A percentile compares a stretch with the other conserved stretches of the same genome.
Conservation (phyloP, 2,113 vertebrate genomes). For the Orientallactaga bullata region DNA sequence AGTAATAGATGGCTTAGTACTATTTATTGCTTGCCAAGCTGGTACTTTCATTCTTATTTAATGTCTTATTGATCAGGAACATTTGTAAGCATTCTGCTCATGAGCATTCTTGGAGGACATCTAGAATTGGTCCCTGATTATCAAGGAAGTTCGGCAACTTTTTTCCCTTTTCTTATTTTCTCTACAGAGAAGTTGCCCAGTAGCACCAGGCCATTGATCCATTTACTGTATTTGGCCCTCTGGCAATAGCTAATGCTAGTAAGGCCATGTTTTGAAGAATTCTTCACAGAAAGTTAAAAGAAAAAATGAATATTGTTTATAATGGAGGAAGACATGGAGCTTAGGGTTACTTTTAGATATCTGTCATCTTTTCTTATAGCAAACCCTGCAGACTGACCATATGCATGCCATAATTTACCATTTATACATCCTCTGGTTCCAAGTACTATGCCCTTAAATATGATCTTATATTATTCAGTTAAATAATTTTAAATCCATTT, state of each 20-base stretch:
- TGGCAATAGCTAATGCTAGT: constrained; percentile 29
- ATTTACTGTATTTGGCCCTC: constrained; percentile 55
- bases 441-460: neutral
- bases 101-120: neutral
- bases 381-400: neutral
- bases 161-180: constrained; percentile 66
- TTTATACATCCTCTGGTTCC: neutral
- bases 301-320: neutral
- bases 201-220: constrained; percentile 55
- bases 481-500: neutral
- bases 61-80: constrained; percentile 28
- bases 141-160: neutral
- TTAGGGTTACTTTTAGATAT: neutral
- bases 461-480: neutral
- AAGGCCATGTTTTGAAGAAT: constrained; percentile 1
- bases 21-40: neutral
- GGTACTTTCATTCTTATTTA: neutral
- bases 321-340: neutral
- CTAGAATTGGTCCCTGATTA: constrained; percentile 19
- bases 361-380: neutral
- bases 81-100: neutral
- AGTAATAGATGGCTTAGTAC: neutral
- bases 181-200: constrained; percentile 46
- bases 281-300: neutral
- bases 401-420: neutral